These are phyloP conservation scores for Heteropelma amictum DNA, from an alignment of 2,888 invertebrate genomes.

Conservation along the genomic window DNA sequence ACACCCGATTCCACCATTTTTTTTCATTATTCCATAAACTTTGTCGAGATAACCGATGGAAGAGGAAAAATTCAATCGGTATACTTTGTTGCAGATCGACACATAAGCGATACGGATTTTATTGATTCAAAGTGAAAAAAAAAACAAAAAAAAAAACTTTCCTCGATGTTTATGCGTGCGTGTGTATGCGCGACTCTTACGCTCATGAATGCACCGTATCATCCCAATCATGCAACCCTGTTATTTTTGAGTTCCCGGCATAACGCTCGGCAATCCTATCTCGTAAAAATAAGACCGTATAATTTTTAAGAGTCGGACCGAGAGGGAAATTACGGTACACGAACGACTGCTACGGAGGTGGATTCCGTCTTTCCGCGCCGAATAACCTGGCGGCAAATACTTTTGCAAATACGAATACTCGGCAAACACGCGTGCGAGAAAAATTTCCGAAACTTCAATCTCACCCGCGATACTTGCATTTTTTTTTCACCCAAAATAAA, in stretches of 20 bases:
- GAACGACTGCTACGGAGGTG: constrained; percentile 17
- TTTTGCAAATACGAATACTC: constrained; percentile 7
- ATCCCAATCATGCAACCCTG: constrained; percentile 17
- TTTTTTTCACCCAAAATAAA: too few relatives aligned
- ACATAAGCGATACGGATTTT: too few relatives aligned
- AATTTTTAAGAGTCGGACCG: constrained; percentile 55
- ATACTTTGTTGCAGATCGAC: too few relatives aligned
- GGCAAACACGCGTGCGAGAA: constrained; percentile 13
- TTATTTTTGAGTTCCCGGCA: constrained; percentile 54
- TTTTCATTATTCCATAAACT: too few relatives aligned
- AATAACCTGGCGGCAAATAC: constrained; percentile 36
- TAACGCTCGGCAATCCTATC: constrained; percentile 60
- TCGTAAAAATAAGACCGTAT: constrained; percentile 61
- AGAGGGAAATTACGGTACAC: constrained; percentile 27
- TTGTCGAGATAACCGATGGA: too few relatives aligned
- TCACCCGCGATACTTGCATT: too few relatives aligned
- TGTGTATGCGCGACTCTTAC: too few relatives aligned
- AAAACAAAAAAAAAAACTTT: constrained; percentile 13
- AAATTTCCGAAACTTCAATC: constrained; percentile 1
- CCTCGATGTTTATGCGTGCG: neutral
- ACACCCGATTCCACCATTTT: too few relatives aligned
- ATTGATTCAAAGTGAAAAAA: too few relatives aligned
- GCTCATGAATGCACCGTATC: neutral
- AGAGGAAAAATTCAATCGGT: too few relatives aligned
- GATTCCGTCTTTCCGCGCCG: neutral